A percentile compares a stretch with the other conserved stretches of the same genome.
phyloP scores from a whole-genome alignment of 2,888 invertebrate species.

The Drosophila borealis region DNA sequence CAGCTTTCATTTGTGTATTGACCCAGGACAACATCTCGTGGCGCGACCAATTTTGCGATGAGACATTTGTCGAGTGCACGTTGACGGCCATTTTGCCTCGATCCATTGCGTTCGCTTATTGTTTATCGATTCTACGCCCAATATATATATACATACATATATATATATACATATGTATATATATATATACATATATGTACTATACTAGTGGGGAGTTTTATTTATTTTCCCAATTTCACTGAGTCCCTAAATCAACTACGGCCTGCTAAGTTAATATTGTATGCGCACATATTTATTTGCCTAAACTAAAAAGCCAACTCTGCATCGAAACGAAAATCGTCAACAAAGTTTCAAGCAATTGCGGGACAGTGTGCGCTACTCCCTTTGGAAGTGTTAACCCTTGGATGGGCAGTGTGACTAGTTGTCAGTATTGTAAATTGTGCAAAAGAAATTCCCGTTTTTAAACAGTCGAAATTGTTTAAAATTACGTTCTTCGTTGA shows the following conservation, averaged over 20 bases:
- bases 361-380: neutral
- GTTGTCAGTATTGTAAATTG: too few relatives aligned
- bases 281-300: neutral
- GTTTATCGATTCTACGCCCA: neutral
- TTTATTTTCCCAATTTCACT: slow-evolving; percentile 1
- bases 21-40: slow-evolving; percentile 99
- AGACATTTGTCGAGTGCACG: slow-evolving; percentile 98
- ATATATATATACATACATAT: neutral
- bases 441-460: too few relatives aligned
- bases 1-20: slow-evolving; percentile 96
- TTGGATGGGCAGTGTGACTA: too few relatives aligned
- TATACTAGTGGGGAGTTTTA: neutral
- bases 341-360: neutral
- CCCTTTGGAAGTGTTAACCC: too few relatives aligned
- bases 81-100: slow-evolving; percentile 93
- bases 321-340: neutral
- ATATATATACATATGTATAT: neutral
- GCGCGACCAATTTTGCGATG: slow-evolving; percentile 97
- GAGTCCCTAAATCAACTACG: neutral
- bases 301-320: neutral
- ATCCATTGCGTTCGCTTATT: neutral
- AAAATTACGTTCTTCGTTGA: too few relatives aligned
- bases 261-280: neutral
- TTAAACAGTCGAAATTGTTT: too few relatives aligned
- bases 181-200: neutral